Base-by-base conservation (phyloP, 2,888 invertebrate species). In the Cyrtodaria siliqua region DNA sequence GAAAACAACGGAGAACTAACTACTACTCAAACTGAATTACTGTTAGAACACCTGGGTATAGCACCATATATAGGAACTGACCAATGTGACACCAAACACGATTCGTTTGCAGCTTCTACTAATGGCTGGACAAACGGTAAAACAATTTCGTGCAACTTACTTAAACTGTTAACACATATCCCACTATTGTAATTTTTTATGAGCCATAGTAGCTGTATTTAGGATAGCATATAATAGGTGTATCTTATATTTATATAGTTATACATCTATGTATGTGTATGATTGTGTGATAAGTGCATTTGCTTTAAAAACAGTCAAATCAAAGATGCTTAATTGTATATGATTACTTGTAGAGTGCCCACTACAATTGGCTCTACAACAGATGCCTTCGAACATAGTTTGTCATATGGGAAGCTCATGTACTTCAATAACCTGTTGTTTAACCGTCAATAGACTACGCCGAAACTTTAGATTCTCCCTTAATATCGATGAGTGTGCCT, bases 341-440 rank as follows among this genome's bases (percentile, higher is more conserved):
- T 33, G 12, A 33, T 12, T 33, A 8, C 12, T 33, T 33, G 33
- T 12, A 33, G 33, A 33, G 33, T 33, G 33, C 33, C 52, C 47
- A 23, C 33, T 69, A 27, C 20, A 18, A 9, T 33, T 71, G 6
- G 38, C 16, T 24, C 49, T 74, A 6, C 70, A 59, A 2, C 24
- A 29, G 12, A 20, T 79, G 18, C 49, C 61, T 12, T 23, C 23
- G 12, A 61, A 64, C 29, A 55, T 64, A 2, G 33, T 26, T 26
- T 84, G 84, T 60, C 29, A 63, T 16, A 56, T 82, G n/a, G 74
- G 62, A 12, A 20, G 63, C 1, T 44, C 79, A 4, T 84, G 84
- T 69, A 61, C 75, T 1, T 47, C 60, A 38, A 44, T 84, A 2
- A 52, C 61, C 24, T 84, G 84, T 49, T 84, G 84, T 68, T 27